phyloP scores from a whole-genome alignment of 2,113 vertebrate species.

The Pogonocichla stellata region DNA sequence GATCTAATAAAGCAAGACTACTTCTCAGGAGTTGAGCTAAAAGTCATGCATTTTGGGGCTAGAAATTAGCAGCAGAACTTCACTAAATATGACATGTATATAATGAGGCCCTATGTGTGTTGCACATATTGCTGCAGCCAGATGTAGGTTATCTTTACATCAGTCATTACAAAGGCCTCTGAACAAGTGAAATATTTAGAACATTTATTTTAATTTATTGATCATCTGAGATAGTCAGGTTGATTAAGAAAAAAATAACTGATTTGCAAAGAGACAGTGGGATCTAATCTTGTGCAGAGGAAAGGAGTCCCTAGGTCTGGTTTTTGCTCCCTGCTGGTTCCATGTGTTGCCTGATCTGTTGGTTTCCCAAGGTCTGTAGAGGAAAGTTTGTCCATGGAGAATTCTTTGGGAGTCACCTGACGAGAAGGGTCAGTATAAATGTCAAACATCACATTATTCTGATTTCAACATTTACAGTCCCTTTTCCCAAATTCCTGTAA shows the following conservation, averaged over 20 bases:
- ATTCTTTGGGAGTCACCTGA: neutral
- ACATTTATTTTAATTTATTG: neutral
- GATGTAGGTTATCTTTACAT: neutral
- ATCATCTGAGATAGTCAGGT: neutral
- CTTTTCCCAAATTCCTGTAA: neutral
- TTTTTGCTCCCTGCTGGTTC: neutral
- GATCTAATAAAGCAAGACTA: neutral
- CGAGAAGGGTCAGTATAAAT: neutral
- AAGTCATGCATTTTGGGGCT: neutral
- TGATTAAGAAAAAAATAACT: neutral
- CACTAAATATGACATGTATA: neutral
- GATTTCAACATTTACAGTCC: neutral
- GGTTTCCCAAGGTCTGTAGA: neutral
- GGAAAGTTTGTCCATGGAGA: neutral
- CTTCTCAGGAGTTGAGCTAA: neutral
- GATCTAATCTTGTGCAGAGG: neutral
- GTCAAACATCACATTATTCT: neutral
- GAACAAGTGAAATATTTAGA: neutral
- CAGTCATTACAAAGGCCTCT: neutral
- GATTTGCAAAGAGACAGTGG: neutral
- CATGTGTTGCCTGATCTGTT: neutral
- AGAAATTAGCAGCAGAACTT: neutral
- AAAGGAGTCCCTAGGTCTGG: neutral
- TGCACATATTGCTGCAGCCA: neutral
- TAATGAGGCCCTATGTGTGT: neutral